Evolutionary conservation across 2,113 vertebrate species (phyloP).

Genomic region (Pelecanus crispus): DNA sequence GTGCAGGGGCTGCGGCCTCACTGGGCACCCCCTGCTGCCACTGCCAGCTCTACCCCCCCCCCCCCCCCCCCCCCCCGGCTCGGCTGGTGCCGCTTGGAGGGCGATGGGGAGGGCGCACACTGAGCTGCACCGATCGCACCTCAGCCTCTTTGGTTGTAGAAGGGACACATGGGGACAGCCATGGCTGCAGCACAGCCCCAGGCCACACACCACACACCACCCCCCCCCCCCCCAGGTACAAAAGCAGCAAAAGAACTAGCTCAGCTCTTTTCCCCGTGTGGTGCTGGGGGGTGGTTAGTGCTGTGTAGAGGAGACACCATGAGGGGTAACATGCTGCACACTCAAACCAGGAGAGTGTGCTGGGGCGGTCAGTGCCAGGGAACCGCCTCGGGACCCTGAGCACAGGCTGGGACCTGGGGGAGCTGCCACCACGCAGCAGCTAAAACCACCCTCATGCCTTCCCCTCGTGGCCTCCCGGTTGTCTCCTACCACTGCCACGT

Average conservation of each 20-base stretch:
- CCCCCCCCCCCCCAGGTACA: no score
- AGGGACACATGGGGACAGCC: rapidly evolving
- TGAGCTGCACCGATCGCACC: background rate
- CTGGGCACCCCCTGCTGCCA: background rate
- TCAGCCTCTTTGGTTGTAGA: conserved; percentile 27
- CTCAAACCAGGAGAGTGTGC: background rate
- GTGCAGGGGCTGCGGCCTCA: rapidly evolving
- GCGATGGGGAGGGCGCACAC: rapidly evolving
- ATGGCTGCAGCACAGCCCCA: background rate
- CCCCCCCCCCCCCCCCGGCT: background rate
- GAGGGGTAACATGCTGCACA: background rate
- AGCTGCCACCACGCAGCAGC: background rate
- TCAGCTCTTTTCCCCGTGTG: background rate
- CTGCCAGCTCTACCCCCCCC: background rate
- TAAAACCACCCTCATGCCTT: background rate
- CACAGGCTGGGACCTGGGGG: background rate
- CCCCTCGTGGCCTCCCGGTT: background rate
- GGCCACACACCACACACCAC: no score
- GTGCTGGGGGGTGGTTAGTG: background rate
- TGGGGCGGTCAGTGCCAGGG: background rate
- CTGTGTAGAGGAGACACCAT: background rate
- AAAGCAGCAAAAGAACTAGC: rapidly evolving
- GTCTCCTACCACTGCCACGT: conserved; percentile 9
- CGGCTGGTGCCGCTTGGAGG: background rate
- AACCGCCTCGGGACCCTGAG: background rate